These are phyloP conservation scores for Tonatia bakeri DNA, from an alignment of 2,113 vertebrate genomes.

Conservation along the genomic window DNA sequence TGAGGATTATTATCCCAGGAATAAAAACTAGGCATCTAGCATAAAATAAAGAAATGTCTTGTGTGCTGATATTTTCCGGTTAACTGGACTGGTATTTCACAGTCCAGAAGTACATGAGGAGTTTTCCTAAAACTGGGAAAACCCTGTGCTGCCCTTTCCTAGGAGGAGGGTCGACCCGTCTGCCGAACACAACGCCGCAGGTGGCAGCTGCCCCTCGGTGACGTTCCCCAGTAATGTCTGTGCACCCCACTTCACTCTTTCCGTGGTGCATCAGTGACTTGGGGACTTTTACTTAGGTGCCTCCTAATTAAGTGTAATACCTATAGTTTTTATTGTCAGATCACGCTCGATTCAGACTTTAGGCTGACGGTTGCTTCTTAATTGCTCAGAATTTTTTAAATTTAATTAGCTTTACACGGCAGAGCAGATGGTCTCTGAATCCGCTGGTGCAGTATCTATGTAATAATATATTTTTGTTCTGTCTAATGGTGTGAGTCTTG, in stretches of 20 bases:
- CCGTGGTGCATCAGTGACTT: background rate
- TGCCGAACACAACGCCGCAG: background rate
- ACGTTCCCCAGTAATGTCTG: background rate
- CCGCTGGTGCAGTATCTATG: slow-evolving; percentile 20
- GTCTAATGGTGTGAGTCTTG: slow-evolving; percentile 65
- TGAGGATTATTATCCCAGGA: background rate
- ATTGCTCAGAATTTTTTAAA: slow-evolving; percentile 68
- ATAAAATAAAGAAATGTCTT: background rate
- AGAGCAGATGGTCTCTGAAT: slow-evolving; percentile 78
- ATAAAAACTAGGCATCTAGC: background rate
- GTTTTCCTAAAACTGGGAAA: background rate
- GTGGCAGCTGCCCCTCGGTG: background rate
- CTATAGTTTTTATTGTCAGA: slow-evolving; percentile 62
- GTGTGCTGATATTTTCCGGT: background rate
- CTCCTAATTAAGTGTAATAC: slow-evolving; percentile 42
- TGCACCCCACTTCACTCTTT: background rate
- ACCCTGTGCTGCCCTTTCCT: background rate
- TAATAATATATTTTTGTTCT: slow-evolving; percentile 68
- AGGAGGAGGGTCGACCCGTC: background rate
- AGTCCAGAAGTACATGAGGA: background rate
- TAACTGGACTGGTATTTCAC: background rate
- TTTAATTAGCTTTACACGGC: slow-evolving; percentile 73
- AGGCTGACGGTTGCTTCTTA: slow-evolving; percentile 67
- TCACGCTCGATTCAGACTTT: slow-evolving; percentile 59
- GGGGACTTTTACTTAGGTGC: slow-evolving; percentile 19